A percentile compares a stretch with the other conserved stretches of the same genome.
These are phyloP conservation scores for Romanogobio albipinnatus DNA, from an alignment of 2,113 vertebrate genomes.

Conservation along the genomic window DNA sequence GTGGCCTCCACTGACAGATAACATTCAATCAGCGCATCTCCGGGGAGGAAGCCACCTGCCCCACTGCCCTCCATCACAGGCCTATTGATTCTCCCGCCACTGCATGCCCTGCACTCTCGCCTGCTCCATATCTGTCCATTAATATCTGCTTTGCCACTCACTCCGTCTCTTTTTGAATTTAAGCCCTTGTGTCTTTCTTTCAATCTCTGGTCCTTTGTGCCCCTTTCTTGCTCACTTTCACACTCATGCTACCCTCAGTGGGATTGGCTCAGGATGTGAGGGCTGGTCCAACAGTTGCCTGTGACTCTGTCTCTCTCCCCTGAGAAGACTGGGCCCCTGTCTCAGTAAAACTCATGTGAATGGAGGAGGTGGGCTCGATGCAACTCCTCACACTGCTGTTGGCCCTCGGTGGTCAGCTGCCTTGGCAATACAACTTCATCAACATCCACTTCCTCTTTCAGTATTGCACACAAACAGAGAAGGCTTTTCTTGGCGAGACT, in stretches of 20 bases:
- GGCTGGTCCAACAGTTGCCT: background rate
- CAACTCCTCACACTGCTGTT: background rate
- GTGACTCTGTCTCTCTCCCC: slow-evolving; percentile 1
- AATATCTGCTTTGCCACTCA: slow-evolving; percentile 12
- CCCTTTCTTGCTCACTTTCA: background rate
- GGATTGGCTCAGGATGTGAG: background rate
- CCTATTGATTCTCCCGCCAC: slow-evolving; percentile 55
- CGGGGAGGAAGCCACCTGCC: slow-evolving; percentile 30
- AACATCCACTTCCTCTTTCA: slow-evolving; percentile 34
- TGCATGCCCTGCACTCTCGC: background rate
- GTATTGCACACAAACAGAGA: slow-evolving; percentile 22
- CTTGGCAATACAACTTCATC: slow-evolving; percentile 15
- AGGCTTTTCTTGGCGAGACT: slow-evolving; percentile 9
- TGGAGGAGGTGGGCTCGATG: slow-evolving; percentile 17
- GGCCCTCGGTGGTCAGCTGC: slow-evolving; percentile 23
- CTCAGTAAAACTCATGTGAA: slow-evolving; percentile 6
- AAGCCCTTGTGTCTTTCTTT: background rate
- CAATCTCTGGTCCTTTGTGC: slow-evolving; percentile 3
- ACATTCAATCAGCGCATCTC: slow-evolving; percentile 46
- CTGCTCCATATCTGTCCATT: slow-evolving; percentile 19
- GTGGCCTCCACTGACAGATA: slow-evolving; percentile 46
- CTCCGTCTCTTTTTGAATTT: background rate
- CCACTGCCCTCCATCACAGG: slow-evolving; percentile 47
- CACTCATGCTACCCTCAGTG: slow-evolving; percentile 25
- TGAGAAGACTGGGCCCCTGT: background rate